Conservation (phyloP, 2,888 invertebrate species). For the Ichneumoninae sp. region DNA sequence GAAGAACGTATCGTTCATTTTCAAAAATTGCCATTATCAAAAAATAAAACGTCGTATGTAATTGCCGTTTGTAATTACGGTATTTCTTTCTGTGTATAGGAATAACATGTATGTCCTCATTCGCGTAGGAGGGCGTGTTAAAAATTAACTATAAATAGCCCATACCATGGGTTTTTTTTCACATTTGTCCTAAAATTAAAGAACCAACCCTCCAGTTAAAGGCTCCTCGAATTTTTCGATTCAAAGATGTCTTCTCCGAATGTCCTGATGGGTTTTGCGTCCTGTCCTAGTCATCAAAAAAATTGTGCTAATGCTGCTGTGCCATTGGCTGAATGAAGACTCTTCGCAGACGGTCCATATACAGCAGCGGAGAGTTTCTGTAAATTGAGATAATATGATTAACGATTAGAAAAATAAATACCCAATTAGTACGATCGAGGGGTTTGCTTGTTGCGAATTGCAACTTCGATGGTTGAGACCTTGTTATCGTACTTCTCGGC, state of each 20-base stretch:
- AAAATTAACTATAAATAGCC: not conserved
- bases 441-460: not conserved
- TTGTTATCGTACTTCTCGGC: not conserved
- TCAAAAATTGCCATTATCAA: no score
- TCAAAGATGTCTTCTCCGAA: not conserved
- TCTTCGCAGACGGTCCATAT: not conserved
- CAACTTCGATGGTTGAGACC: not conserved
- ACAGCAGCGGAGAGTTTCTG: not conserved
- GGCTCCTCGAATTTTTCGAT: not conserved
- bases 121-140: not conserved
- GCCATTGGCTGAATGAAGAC: not conserved
- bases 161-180: not conserved
- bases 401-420: not conserved
- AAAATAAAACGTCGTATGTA: no score
- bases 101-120: not conserved
- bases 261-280: not conserved
- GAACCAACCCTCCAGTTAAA: not conserved
- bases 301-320: not conserved
- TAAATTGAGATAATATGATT: not conserved
- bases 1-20: no score
- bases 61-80: no score
- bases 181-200: not conserved
- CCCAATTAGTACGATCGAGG: not conserved
- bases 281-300: not conserved
- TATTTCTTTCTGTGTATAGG: no score